phyloP scores from a whole-genome alignment of 2,113 vertebrate species.

The Cynopterus brachyotis region DNA sequence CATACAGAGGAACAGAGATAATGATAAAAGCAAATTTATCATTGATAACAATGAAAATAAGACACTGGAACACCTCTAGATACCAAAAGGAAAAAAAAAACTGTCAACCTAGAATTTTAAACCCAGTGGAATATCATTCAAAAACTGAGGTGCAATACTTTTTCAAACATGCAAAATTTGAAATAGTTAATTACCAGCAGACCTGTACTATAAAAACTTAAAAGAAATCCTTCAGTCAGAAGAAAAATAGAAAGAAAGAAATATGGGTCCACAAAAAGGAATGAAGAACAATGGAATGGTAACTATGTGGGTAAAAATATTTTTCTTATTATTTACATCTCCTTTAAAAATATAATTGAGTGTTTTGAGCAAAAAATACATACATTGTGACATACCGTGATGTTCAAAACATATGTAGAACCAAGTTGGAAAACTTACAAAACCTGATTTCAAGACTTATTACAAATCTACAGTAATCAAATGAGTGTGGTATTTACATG shows the following conservation, averaged over 20 bases:
- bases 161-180: background rate
- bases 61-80: background rate
- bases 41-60: background rate
- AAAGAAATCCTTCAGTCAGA: background rate
- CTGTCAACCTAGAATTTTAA: constrained; percentile 3
- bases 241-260: constrained; percentile 31
- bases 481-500: background rate
- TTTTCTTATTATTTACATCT: background rate
- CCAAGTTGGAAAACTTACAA: background rate
- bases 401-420: constrained; percentile 6
- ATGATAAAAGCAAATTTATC: constrained; percentile 31
- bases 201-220: background rate
- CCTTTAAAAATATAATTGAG: background rate
- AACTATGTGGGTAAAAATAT: constrained; percentile 19
- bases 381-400: background rate
- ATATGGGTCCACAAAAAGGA: background rate
- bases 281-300: background rate
- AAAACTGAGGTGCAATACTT: background rate
- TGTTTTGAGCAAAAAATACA: background rate
- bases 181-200: constrained; percentile 34
- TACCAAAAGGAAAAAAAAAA: constrained; percentile 25
- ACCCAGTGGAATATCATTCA: background rate
- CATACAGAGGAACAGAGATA: background rate
- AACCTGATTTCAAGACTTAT: constrained; percentile 10
- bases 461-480: constrained; percentile 12